Base-by-base conservation (phyloP, 2,113 vertebrate species). In the Uria aalge region DNA sequence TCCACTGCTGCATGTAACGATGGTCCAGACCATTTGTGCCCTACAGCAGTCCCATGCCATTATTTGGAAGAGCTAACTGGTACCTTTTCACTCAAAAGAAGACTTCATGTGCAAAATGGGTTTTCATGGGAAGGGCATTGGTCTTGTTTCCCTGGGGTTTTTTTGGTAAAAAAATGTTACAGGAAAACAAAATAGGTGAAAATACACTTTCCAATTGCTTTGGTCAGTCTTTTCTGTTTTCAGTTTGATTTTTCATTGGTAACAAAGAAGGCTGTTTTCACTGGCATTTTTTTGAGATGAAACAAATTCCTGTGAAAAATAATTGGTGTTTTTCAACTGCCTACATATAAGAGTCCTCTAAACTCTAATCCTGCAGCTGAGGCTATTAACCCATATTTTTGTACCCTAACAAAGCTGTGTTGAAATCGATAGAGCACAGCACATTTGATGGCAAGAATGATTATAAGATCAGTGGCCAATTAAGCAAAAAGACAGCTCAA, bases 401-500 rank as follows among this genome's bases (percentile, higher is more conserved):
- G 69, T 55, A 75, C 47, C 82, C 84, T 63, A 64, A 69, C 48
- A 95, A 91, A 92, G 50, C 62, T 88, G 55, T 43, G 36, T 34
- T 91, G 91, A 75, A 95, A 91, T 94, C 94, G 91, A 45, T 82
- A 69, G 73, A 89, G 89, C 73, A 94, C 43, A 92, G 63, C 50
- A 79, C 3, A 0, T 91, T 11, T 90, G 89, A 90, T 86, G 92
- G 76, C 40, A 82, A 82, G 86, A 90, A 91, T 75, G 53, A 90
- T 90, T 95, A 66, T 68, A 82, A 92, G 80, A 97, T 91, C 89
- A 95, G 94, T 81, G 55, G 62, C 86, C 84, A 95, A 91, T 94
- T 95, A 97, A 69, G 94, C 80, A 95, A 94, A 93, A 94, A 94
- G 66, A 85, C 79, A 91, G 66, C 69, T 92, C 69, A 92, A 78